Percentiles rank a stretch among this genome's conserved stretches.
Evolutionary conservation across 1,140 invertebrate species (phyloP).

Genomic region (Maniola jurtina): DNA sequence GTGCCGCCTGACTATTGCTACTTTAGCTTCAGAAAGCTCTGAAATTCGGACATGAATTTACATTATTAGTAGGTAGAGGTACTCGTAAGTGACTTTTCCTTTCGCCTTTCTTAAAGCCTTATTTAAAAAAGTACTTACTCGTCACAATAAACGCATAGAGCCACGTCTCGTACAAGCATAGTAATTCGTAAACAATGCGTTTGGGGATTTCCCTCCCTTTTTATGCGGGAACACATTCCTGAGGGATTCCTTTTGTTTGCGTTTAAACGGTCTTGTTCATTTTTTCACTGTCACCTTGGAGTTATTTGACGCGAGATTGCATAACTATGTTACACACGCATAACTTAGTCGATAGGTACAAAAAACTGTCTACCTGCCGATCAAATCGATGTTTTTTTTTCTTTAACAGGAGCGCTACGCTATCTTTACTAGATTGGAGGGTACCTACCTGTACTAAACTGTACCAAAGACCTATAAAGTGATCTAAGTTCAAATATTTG

Average conservation of each 20-base stretch:
- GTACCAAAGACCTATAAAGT: too few relatives aligned
- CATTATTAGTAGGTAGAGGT: too few relatives aligned
- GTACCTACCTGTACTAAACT: too few relatives aligned
- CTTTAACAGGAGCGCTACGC: not conserved
- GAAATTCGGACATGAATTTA: too few relatives aligned
- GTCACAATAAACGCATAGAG: constrained; percentile 66
- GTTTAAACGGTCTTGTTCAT: constrained; percentile 53
- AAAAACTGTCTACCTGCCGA: not conserved
- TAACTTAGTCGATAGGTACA: constrained; percentile 16
- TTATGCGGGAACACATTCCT: constrained; percentile 71
- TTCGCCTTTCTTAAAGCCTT: too few relatives aligned
- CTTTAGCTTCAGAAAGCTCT: too few relatives aligned
- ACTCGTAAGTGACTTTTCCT: too few relatives aligned
- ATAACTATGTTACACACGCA: constrained; percentile 41
- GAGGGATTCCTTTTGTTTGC: constrained; percentile 76
- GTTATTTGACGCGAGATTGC: constrained; percentile 53
- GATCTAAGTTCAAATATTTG: too few relatives aligned
- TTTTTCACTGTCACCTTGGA: constrained; percentile 58
- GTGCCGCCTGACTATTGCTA: too few relatives aligned
- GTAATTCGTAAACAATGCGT: constrained; percentile 76
- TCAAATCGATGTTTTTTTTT: not conserved
- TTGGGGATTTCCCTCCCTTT: constrained; percentile 75
- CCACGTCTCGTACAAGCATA: constrained; percentile 56
- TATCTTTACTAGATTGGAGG: not conserved
- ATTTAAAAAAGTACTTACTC: too few relatives aligned